Conservation (phyloP, 2,888 invertebrate species). For the Ametastegia equiseti region DNA sequence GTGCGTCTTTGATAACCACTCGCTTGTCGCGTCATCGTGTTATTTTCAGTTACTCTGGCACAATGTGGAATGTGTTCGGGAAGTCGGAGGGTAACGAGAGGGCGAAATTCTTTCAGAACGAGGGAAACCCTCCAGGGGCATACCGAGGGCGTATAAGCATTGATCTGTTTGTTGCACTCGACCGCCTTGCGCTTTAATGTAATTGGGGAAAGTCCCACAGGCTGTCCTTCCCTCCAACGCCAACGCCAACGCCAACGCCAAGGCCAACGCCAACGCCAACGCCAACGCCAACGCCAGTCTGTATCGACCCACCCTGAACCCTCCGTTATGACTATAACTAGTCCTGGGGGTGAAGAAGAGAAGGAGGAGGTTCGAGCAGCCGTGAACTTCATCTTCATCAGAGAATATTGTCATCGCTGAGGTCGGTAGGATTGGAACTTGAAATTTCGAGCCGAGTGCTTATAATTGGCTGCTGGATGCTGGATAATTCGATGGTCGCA, state of each 20-base stretch:
- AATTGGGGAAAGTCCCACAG: constrained; percentile 43
- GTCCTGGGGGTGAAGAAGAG: neutral
- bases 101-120: constrained; percentile 6
- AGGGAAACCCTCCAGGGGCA: constrained; percentile 23
- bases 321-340: constrained; percentile 1
- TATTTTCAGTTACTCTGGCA: no score
- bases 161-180: constrained; percentile 48
- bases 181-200: constrained; percentile 44
- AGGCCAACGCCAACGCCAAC: neutral
- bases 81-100: neutral
- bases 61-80: neutral
- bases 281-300: constrained; percentile 64
- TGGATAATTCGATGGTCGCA: neutral
- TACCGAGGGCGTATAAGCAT: constrained; percentile 20
- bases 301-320: constrained; percentile 70
- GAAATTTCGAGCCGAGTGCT: neutral
- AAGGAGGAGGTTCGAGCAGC: neutral
- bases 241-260: constrained; percentile 41
- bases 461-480: neutral
- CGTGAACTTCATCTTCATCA: constrained; percentile 27
- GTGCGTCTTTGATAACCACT: no score
- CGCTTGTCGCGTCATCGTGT: no score
- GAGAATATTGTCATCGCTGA: constrained; percentile 5
- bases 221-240: constrained; percentile 55
- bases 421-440: constrained; percentile 5